Evolutionary conservation across 2,888 invertebrate genomes (phyloP).

Genomic region (Phasia obesa): DNA sequence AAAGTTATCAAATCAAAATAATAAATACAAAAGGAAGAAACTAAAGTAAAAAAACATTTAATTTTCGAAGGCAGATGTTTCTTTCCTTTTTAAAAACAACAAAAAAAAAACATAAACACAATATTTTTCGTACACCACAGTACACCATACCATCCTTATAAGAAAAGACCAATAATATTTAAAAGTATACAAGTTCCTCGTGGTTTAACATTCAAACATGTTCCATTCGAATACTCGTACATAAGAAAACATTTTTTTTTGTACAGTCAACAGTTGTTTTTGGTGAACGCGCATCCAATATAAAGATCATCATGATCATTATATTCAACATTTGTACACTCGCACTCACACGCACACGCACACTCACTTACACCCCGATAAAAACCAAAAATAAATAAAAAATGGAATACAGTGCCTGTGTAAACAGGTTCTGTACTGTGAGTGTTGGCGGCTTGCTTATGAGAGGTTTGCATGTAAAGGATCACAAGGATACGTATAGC

Average conservation of each 20-base stretch:
- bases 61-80: slow-evolving; percentile 63
- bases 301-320: slow-evolving; percentile 22
- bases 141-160: slow-evolving; percentile 55
- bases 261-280: slow-evolving; percentile 67
- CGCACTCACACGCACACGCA: slow-evolving; percentile 15
- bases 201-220: slow-evolving; percentile 41
- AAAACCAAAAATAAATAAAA: too few species aligned
- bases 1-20: slow-evolving; percentile 49
- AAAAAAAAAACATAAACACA: slow-evolving; percentile 8
- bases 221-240: slow-evolving; percentile 36
- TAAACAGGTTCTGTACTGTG: slow-evolving; percentile 54
- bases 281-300: slow-evolving; percentile 51
- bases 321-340: not conserved
- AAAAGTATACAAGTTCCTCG: slow-evolving; percentile 49
- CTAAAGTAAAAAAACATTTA: slow-evolving; percentile 33
- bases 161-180: slow-evolving; percentile 48
- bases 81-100: slow-evolving; percentile 1
- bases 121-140: slow-evolving; percentile 31
- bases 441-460: slow-evolving; percentile 61
- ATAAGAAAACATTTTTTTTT: slow-evolving; percentile 29
- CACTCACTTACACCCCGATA: slow-evolving; percentile 7
- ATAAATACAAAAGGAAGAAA: slow-evolving; percentile 48
- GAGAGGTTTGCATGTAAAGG: slow-evolving; percentile 55
- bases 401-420: slow-evolving; percentile 23
- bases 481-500: slow-evolving; percentile 55